Evolutionary conservation across 2,113 vertebrate species (phyloP), one percentile per base, ranked within the genome.

Genomic region (Pterocles burchelli): DNA sequence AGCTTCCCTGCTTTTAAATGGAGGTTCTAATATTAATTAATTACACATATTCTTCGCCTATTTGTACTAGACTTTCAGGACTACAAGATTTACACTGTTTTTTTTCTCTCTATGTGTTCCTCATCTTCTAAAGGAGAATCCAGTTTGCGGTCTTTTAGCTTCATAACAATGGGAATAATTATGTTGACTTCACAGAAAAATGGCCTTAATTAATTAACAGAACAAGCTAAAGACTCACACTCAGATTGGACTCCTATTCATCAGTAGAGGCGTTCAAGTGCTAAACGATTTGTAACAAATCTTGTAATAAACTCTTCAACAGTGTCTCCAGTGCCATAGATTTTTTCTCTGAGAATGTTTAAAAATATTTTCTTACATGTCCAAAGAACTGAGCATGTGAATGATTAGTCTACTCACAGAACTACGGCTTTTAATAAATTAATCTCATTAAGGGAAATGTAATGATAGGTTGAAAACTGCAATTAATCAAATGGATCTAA

Each of bases 121-220:
- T 89, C 41, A 33, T 89, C 22, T 41, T 88, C 46, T 76, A 62
- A 46, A 93, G 20, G 11, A 52, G 26, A 90, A 20, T 77, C 13
- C 48, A 68, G 20, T 66, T 57, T 81, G 14, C 57, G 61, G 34
- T 4, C 33, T 76, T 89, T 79, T 51, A 89, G 74, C 43, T 33
- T 76, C 15, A 20, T 82, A 76, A 61, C 58, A 91, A 88, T 49
- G 34, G 2, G 2, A 82, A 68, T 89, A 89, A 78, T 75, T 57
- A 68, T 36, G 28, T 78, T 81, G 80, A 65, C 24, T 88, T 84
- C 55, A 72, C 7, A 88, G 62, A 75, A 86, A 85, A 88, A 34
- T 46, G 26, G 24, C 54, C 55, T 31, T 48, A 86, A 92, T 95
- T 70, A 90, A 93, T 92, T 74, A 93, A 45, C 14, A 90, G 75